Conservation (phyloP, 2,797 vertebrate species). For the Pelochelys cantorii region DNA sequence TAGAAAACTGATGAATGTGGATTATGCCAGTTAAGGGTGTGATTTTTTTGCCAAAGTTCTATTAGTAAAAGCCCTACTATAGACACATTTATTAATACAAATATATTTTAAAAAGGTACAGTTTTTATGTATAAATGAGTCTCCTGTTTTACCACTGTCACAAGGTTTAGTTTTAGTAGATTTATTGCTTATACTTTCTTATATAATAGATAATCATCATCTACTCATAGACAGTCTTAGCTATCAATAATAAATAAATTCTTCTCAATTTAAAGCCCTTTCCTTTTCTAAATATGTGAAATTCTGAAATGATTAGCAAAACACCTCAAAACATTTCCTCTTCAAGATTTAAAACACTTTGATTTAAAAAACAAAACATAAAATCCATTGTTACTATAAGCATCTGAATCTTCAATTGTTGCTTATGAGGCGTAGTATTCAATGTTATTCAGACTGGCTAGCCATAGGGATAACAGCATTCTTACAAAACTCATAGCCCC, state of each 20-base stretch:
- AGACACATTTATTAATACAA: background rate
- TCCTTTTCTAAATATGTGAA: background rate
- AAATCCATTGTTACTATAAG: background rate
- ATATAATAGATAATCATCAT: background rate
- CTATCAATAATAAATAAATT: background rate
- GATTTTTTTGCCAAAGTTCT: background rate
- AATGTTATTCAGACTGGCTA: slow-evolving; percentile 19
- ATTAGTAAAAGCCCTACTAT: background rate
- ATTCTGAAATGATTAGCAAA: background rate
- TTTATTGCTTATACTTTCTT: slow-evolving; percentile 2
- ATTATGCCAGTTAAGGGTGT: background rate
- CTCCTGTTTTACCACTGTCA: background rate
- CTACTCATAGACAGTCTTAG: background rate
- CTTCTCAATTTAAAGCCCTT: background rate
- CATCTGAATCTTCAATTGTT: background rate
- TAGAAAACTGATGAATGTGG: background rate
- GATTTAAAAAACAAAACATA: background rate
- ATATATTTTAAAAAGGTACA: background rate
- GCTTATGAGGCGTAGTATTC: background rate
- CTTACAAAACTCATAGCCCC: slow-evolving; percentile 18
- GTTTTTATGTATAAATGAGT: background rate
- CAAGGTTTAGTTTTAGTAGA: background rate
- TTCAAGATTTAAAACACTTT: background rate
- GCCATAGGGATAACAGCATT: slow-evolving; percentile 23
- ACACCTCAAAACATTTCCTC: slow-evolving; percentile 5